Percentiles rank a stretch among this genome's conserved stretches.
Conservation (phyloP, 2,113 vertebrate species). For the Antechinus stuartii region DNA sequence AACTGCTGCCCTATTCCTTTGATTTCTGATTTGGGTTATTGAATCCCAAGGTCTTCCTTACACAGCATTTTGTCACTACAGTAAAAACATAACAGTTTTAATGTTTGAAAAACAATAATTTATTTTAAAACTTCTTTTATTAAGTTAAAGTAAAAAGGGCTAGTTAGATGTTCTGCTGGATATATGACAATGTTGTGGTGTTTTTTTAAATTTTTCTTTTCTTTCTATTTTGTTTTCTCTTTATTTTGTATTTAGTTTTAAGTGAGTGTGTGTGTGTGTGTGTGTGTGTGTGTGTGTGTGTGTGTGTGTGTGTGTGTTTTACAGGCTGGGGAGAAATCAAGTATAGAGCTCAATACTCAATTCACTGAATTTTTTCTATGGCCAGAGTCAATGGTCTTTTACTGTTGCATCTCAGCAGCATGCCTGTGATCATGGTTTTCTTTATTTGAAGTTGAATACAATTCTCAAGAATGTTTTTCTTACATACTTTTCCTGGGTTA, state of each 20-base stretch:
- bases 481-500: constrained; percentile 49
- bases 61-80: neutral
- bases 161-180: neutral
- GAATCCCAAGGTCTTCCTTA: neutral
- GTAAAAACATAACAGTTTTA: neutral
- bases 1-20: neutral
- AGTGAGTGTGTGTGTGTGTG: too few relatives aligned
- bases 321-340: neutral
- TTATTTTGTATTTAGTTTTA: too few relatives aligned
- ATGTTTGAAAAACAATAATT: neutral
- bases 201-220: too few relatives aligned
- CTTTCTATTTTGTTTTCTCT: too few relatives aligned
- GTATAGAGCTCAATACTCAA: neutral
- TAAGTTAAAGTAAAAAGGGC: neutral
- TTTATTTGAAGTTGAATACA: constrained; percentile 48
- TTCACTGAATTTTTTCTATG: neutral
- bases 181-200: too few relatives aligned
- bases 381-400: neutral
- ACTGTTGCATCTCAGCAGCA: neutral
- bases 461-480: constrained; percentile 56
- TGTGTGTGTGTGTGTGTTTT: too few relatives aligned
- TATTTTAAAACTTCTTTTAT: neutral
- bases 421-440: constrained; percentile 41
- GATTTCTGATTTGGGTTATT: neutral
- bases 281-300: too few relatives aligned